Conservation (phyloP, 2,888 invertebrate species). For the Conchocele bisecta region DNA sequence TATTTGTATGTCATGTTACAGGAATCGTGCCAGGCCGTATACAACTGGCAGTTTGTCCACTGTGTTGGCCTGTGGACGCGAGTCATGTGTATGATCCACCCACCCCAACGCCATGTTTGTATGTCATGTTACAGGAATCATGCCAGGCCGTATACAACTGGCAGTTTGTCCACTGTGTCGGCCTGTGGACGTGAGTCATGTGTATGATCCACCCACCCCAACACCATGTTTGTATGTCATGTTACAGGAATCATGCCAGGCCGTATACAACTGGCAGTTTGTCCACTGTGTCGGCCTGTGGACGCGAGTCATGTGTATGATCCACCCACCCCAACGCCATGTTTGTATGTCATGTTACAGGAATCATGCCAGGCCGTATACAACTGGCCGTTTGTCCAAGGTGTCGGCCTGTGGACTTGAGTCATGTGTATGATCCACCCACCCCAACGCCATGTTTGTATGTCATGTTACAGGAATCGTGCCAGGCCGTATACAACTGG, state of each 20-base stretch:
- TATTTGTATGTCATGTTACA: conserved; percentile 82
- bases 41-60: conserved; percentile 99
- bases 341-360: conserved; percentile 83
- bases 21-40: conserved; percentile 95
- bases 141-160: conserved; percentile 98
- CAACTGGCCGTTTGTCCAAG: conserved; percentile 99
- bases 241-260: conserved; percentile 91
- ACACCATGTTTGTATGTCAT: too few relatives aligned
- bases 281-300: conserved; percentile 96
- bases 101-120: too few relatives aligned
- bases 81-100: conserved; percentile 85
- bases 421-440: conserved; percentile 86
- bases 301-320: conserved; percentile 87
- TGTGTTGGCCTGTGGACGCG: conserved; percentile 95
- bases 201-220: conserved; percentile 85
- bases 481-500: conserved; percentile 99
- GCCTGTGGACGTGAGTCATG: conserved; percentile 92
- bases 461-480: conserved; percentile 87
- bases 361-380: conserved; percentile 96
- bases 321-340: too few relatives aligned
- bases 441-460: too few relatives aligned
- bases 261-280: conserved; percentile 99
- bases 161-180: conserved; percentile 97
- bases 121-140: conserved; percentile 87
- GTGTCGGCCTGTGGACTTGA: conserved; percentile 94